Evolutionary conservation across 2,113 vertebrate species (phyloP).

Genomic region (Stercorarius parasiticus): DNA sequence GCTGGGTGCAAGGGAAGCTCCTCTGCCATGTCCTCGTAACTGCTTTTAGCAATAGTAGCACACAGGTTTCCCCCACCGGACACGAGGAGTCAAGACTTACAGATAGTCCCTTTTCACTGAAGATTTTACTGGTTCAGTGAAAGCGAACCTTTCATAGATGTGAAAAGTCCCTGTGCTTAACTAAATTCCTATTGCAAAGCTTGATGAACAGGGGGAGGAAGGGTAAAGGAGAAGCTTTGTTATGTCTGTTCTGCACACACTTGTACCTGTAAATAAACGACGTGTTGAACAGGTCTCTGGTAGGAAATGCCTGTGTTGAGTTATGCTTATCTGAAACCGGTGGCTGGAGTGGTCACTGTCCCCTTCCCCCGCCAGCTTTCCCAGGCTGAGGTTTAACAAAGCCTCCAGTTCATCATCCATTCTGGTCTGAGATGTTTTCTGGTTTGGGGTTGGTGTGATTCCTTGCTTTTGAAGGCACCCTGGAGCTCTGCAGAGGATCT

Average conservation of each 20-base stretch:
- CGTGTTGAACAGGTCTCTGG: accelerated
- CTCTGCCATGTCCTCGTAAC: accelerated
- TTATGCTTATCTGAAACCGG: accelerated
- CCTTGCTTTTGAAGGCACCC: neutral
- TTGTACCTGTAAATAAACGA: neutral
- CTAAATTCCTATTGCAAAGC: neutral
- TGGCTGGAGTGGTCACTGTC: neutral
- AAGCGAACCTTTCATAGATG: neutral
- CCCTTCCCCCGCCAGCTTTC: neutral
- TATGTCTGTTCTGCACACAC: neutral
- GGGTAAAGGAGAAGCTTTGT: neutral
- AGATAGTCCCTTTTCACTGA: neutral
- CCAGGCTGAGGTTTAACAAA: neutral
- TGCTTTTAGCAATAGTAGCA: neutral
- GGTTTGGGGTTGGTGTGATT: neutral
- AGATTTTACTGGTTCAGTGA: neutral
- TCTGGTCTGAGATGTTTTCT: neutral
- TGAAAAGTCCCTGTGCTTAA: neutral
- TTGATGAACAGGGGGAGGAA: neutral
- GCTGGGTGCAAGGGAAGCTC: neutral
- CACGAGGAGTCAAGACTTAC: neutral
- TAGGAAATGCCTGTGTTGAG: neutral
- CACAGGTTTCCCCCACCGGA: accelerated
- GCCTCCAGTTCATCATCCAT: neutral
- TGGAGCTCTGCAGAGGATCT: accelerated